phyloP scores from a whole-genome alignment of 1,140 invertebrate species.

The Drosophila nebulosa region DNA sequence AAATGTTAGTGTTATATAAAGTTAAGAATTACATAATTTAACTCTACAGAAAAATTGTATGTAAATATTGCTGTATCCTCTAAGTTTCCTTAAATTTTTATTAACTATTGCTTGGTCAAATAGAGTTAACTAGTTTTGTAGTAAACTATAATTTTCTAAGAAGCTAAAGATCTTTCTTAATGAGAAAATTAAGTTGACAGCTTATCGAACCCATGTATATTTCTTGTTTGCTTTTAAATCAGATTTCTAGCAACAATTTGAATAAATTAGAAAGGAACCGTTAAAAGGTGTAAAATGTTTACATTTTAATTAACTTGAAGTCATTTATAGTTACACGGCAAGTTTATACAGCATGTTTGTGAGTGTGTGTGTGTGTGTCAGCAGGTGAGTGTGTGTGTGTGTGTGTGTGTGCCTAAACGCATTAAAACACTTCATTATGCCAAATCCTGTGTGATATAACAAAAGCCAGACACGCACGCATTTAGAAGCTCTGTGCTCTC shows the following conservation, averaged over 20 bases:
- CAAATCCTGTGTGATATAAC: conserved; percentile 74
- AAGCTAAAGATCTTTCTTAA: too few species aligned
- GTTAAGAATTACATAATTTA: too few species aligned
- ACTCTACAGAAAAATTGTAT: too few species aligned
- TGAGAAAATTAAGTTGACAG: neutral
- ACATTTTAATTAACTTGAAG: conserved; percentile 61
- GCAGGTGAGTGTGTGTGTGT: conserved; percentile 13
- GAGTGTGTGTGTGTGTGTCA: neutral
- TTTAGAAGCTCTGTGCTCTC: conserved; percentile 17
- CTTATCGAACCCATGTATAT: neutral
- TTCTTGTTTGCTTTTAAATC: neutral
- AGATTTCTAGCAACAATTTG: neutral
- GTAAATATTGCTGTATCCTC: too few species aligned
- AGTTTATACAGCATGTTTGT: neutral
- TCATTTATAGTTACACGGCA: conserved; percentile 17
- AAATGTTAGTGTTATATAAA: too few species aligned
- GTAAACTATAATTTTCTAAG: too few species aligned
- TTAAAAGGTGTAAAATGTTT: conserved; percentile 37
- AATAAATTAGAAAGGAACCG: neutral
- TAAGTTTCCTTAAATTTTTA: too few species aligned
- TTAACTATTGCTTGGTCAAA: too few species aligned
- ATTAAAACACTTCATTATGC: conserved; percentile 78
- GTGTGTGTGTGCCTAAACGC: conserved; percentile 69
- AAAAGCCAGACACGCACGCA: conserved; percentile 65
- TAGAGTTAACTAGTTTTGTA: too few species aligned